phyloP scores from a whole-genome alignment of 2,797 vertebrate genomes.

The Sylvilagus floridanus region DNA sequence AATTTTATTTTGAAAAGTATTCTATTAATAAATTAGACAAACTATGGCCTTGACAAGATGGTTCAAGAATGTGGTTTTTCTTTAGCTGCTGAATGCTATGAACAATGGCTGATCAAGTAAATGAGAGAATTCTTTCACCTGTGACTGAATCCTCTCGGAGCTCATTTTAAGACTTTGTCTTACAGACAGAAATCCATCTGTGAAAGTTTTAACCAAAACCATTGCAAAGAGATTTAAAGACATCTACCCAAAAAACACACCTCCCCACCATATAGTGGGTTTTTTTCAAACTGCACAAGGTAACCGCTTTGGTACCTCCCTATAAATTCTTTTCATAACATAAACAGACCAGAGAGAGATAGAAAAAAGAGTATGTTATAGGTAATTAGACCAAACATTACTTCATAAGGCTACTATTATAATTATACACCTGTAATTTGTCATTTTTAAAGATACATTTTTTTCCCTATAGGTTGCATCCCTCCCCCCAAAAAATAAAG shows the following conservation, averaged over 20 bases:
- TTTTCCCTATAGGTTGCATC: background rate
- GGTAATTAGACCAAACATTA: background rate
- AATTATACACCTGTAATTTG: background rate
- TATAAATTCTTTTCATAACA: background rate
- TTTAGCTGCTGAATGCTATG: background rate
- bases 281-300: conserved; percentile 20
- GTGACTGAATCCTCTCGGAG: background rate
- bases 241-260: background rate
- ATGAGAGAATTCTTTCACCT: background rate
- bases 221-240: conserved; percentile 37
- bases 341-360: background rate
- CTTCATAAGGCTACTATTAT: conserved; percentile 40
- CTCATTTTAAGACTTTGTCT: background rate
- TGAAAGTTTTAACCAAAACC: conserved; percentile 23
- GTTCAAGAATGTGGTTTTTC: background rate
- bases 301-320: background rate
- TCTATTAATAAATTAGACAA: conserved; percentile 42
- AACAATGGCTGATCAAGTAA: background rate
- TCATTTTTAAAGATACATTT: conserved; percentile 36
- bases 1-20: background rate
- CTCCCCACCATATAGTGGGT: background rate
- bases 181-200: background rate
- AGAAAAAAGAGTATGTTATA: background rate
- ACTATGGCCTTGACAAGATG: background rate
- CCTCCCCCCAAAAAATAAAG: background rate